Percentiles rank a stretch among this genome's conserved stretches.
Conservation (phyloP, 2,113 vertebrate species). For the Tylochromis polylepis region DNA sequence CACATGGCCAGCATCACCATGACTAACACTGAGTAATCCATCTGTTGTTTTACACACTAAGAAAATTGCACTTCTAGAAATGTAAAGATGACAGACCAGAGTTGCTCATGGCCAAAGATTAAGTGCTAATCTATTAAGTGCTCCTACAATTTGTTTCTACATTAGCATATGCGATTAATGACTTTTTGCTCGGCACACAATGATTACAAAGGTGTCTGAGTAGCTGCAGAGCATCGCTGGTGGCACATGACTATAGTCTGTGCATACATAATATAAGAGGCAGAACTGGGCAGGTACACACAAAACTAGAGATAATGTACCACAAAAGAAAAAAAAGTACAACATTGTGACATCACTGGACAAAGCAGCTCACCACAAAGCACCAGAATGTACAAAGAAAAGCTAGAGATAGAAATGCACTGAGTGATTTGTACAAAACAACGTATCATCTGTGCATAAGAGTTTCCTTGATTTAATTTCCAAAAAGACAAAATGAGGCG, state of each 20-base stretch:
- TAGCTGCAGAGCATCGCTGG: constrained; percentile 17
- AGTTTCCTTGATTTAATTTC: constrained; percentile 15
- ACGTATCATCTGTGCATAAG: constrained; percentile 26
- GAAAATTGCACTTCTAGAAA: constrained; percentile 51
- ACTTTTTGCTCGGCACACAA: constrained; percentile 11
- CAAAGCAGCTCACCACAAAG: constrained; percentile 51
- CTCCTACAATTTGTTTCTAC: constrained; percentile 7
- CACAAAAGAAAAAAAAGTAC: background rate
- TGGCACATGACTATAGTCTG: constrained; percentile 19
- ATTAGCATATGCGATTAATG: constrained; percentile 12
- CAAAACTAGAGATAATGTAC: background rate
- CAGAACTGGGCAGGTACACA: constrained; percentile 7
- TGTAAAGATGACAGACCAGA: constrained; percentile 22
- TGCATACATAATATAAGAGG: constrained; percentile 18
- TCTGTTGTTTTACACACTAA: constrained; percentile 17
- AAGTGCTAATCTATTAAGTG: constrained; percentile 11
- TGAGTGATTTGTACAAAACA: constrained; percentile 29
- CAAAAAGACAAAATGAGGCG: constrained; percentile 11
- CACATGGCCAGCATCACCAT: background rate
- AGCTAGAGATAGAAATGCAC: constrained; percentile 26
- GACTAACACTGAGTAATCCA: constrained; percentile 27
- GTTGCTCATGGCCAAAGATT: background rate
- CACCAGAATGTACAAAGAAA: constrained; percentile 43
- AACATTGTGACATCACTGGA: constrained; percentile 45
- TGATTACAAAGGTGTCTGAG: constrained; percentile 16